Conservation (phyloP, 1,140 invertebrate species). For the Macrosteles quadrilineatus region DNA sequence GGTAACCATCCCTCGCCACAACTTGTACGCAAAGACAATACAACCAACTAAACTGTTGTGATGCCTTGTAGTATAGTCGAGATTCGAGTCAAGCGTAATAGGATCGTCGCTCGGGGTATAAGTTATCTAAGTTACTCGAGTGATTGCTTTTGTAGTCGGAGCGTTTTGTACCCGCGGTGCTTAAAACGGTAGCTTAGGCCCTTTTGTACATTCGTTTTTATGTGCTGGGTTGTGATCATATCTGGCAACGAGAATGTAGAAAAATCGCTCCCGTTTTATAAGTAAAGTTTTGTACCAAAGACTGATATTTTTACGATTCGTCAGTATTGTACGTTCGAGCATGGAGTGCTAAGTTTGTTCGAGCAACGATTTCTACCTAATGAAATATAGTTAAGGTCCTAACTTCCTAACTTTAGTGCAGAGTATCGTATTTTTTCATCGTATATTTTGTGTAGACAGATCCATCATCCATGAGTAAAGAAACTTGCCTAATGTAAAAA, state of each 20-base stretch:
- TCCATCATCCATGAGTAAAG: neutral
- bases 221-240: neutral
- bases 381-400: neutral
- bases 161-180: slow-evolving; percentile 10
- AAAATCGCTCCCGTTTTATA: neutral
- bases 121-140: neutral
- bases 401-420: neutral
- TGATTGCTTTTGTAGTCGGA: slow-evolving; percentile 4
- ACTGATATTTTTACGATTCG: slow-evolving; percentile 12
- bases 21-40: slow-evolving; percentile 33
- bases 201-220: slow-evolving; percentile 17
- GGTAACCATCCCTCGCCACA: slow-evolving; percentile 26
- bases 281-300: neutral
- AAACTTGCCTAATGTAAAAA: no score
- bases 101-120: neutral
- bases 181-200: neutral
- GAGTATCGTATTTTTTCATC: slow-evolving; percentile 5
- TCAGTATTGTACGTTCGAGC: slow-evolving; percentile 3
- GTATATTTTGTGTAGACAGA: neutral
- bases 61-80: slow-evolving; percentile 3
- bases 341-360: neutral
- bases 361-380: slow-evolving; percentile 5
- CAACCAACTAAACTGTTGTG: slow-evolving; percentile 9
- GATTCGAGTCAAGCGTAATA: neutral
- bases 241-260: neutral